Percentiles rank a stretch among this genome's conserved stretches.
These are phyloP conservation scores for Leucophenga varia DNA, from an alignment of 1,140 invertebrate species.

Conservation along the genomic window DNA sequence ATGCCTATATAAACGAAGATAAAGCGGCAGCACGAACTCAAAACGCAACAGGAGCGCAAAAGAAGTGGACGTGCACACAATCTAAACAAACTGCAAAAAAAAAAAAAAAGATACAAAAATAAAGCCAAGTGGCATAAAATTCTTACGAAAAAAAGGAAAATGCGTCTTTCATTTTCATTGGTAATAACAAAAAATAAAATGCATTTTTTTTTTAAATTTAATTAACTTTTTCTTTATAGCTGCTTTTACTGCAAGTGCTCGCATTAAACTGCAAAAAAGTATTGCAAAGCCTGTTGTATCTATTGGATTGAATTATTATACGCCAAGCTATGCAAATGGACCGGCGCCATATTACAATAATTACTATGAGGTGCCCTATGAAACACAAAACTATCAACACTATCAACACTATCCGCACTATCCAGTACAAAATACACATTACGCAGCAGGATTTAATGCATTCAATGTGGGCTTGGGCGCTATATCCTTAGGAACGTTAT, in stretches of 20 bases:
- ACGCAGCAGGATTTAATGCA: slow-evolving; percentile 15
- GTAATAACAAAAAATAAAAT: too few species aligned
- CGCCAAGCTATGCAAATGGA: slow-evolving; percentile 9
- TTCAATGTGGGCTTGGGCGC: slow-evolving; percentile 33
- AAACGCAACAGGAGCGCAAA: not conserved
- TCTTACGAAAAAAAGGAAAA: too few species aligned
- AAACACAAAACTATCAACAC: slow-evolving; percentile 11
- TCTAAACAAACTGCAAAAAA: too few species aligned
- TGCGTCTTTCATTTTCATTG: too few species aligned
- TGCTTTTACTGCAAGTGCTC: slow-evolving; percentile 13
- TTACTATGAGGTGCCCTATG: slow-evolving; percentile 21
- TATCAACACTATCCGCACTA: slow-evolving; percentile 17
- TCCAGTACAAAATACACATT: slow-evolving; percentile 15
- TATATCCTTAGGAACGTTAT: slow-evolving; percentile 30
- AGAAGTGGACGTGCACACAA: too few species aligned
- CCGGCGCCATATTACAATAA: slow-evolving; percentile 25
- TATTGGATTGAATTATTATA: slow-evolving; percentile 29
- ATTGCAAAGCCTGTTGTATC: slow-evolving; percentile 32
- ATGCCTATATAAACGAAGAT: not conserved
- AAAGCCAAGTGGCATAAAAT: too few species aligned
- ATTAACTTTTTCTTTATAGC: too few species aligned
- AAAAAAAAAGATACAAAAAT: too few species aligned
- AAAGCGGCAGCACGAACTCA: not conserved
- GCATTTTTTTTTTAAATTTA: too few species aligned
- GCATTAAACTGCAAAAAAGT: slow-evolving; percentile 5